These are phyloP conservation scores for Colaptes auratus DNA, from an alignment of 2,113 vertebrate species.

Conservation along the genomic window DNA sequence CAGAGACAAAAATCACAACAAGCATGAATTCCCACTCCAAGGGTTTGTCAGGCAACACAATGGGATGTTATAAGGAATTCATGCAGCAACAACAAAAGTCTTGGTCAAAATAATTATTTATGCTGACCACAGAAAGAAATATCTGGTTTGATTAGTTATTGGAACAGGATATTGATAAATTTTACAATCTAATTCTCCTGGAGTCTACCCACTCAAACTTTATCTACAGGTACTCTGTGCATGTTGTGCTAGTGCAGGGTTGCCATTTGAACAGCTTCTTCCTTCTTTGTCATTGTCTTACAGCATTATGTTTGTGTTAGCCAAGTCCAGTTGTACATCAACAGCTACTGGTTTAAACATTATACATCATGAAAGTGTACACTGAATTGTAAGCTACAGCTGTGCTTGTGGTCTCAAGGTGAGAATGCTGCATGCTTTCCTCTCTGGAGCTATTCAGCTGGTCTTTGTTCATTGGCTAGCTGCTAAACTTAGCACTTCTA, in stretches of 20 bases:
- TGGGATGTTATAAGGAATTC: background rate
- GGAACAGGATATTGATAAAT: background rate
- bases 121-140: background rate
- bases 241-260: background rate
- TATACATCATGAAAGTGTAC: background rate
- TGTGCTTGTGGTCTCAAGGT: background rate
- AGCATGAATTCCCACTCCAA: background rate
- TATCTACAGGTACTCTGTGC: background rate
- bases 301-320: background rate
- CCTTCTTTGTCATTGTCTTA: background rate
- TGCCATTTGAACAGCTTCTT: background rate
- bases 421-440: background rate
- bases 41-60: conserved; percentile 9
- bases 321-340: background rate
- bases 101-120: background rate
- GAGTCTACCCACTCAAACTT: background rate
- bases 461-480: background rate
- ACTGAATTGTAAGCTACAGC: background rate
- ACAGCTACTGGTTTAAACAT: background rate
- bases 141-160: background rate
- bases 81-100: background rate
- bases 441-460: background rate
- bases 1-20: conserved; percentile 40
- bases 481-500: background rate
- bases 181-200: background rate